A percentile compares a stretch with the other conserved stretches of the same genome.
Evolutionary conservation across 2,888 invertebrate genomes (phyloP).

Genomic region (Drosophila lutescens): DNA sequence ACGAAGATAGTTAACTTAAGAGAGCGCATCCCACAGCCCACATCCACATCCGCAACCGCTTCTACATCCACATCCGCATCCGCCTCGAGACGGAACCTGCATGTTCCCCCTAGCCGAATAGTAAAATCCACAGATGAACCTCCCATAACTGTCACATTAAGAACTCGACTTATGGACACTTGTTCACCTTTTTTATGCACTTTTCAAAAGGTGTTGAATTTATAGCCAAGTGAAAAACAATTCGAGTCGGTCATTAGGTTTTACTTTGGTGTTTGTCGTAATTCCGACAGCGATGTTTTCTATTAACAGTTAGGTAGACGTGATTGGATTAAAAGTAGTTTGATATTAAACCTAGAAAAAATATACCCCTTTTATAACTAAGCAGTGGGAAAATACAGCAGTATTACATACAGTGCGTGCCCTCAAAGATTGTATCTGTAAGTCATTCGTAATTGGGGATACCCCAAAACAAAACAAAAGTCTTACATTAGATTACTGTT

Average conservation of each 20-base stretch:
- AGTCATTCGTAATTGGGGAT: neutral
- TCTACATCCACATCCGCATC: conserved; percentile 13
- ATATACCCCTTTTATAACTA: too few relatives aligned
- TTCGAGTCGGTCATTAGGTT: conserved; percentile 3
- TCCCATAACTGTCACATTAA: conserved; percentile 20
- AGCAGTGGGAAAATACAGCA: too few relatives aligned
- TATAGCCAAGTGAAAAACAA: conserved; percentile 11
- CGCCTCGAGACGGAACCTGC: neutral
- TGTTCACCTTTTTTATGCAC: neutral
- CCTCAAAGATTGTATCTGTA: neutral
- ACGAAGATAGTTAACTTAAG: conserved; percentile 31
- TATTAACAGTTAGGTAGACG: neutral
- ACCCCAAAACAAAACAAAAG: neutral
- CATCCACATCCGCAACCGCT: conserved; percentile 34
- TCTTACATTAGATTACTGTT: neutral
- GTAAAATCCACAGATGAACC: conserved; percentile 15
- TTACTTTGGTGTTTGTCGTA: neutral
- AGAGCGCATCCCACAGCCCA: conserved; percentile 12
- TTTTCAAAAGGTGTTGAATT: conserved; percentile 4
- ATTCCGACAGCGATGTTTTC: neutral
- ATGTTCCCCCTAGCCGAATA: neutral
- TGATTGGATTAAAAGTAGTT: neutral
- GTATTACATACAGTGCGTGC: neutral
- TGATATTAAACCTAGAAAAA: too few relatives aligned
- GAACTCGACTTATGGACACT: conserved; percentile 16